A percentile compares a stretch with the other conserved stretches of the same genome.
These are phyloP conservation scores for Aplocera efformata DNA, from an alignment of 2,888 invertebrate species.

Conservation along the genomic window DNA sequence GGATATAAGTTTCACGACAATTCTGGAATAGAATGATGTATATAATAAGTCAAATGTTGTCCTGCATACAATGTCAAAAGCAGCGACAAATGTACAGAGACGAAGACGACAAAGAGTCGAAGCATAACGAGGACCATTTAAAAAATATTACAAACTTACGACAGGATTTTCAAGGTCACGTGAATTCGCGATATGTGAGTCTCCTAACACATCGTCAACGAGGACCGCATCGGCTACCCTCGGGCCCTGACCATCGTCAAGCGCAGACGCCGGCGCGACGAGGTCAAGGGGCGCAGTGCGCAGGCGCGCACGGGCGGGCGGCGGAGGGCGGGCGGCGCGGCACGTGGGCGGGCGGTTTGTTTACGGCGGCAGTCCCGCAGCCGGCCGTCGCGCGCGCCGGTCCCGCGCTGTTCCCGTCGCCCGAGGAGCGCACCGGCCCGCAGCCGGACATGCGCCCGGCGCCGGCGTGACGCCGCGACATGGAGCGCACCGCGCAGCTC, in stretches of 20 bases:
- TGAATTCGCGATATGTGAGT: background rate
- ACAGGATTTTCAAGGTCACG: background rate
- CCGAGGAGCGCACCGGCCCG: slow-evolving; percentile 34
- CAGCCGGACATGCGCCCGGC: slow-evolving; percentile 44
- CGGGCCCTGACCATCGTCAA: slow-evolving; percentile 48
- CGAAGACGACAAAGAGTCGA: no score
- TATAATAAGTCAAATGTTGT: no score
- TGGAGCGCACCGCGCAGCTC: slow-evolving; percentile 45
- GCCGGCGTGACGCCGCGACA: slow-evolving; percentile 32
- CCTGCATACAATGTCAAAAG: no score
- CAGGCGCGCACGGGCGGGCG: slow-evolving; percentile 27
- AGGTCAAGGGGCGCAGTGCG: slow-evolving; percentile 49
- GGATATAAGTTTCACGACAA: no score
- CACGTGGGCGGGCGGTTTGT: slow-evolving; percentile 49
- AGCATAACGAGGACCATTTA: no score
- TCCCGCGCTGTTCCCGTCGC: no score
- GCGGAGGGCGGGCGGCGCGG: slow-evolving; percentile 34
- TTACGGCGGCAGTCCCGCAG: slow-evolving; percentile 51
- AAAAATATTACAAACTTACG: no score
- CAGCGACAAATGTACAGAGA: no score
- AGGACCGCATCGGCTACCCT: slow-evolving; percentile 7
- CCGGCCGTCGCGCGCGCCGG: slow-evolving; percentile 42
- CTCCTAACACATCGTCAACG: background rate
- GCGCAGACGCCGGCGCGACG: slow-evolving; percentile 45
- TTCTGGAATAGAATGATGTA: no score